phyloP scores from a whole-genome alignment of 1,140 invertebrate species.

The Micrasema minimum region DNA sequence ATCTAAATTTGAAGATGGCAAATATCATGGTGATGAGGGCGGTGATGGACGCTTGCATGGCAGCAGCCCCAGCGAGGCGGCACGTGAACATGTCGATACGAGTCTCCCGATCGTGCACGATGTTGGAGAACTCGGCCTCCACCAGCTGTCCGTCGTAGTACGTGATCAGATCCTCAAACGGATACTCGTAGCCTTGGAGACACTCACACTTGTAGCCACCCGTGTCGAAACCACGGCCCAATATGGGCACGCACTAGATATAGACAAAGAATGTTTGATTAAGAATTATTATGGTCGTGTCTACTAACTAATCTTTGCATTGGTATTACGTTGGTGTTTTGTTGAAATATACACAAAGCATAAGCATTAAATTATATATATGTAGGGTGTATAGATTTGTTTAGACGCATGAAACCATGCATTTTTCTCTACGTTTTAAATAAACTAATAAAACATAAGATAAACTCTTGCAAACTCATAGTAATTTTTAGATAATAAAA shows the following conservation, averaged over 20 bases:
- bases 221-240: conserved; percentile 88
- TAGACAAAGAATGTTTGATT: not conserved
- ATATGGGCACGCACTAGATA: conserved; percentile 91
- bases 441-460: no score
- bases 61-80: conserved; percentile 83
- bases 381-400: no score
- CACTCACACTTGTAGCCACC: conserved; percentile 99
- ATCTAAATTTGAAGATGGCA: conserved; percentile 43
- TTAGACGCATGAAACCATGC: no score
- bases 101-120: conserved; percentile 81
- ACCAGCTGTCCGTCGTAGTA: conserved; percentile 97
- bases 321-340: no score
- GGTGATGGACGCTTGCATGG: conserved; percentile 66
- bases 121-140: conserved; percentile 92
- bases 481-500: no score
- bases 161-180: conserved; percentile 92
- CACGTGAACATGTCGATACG: conserved; percentile 92
- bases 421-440: no score
- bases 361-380: no score
- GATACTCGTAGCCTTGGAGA: conserved; percentile 96
- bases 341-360: no score
- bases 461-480: no score
- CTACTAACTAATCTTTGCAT: no score
- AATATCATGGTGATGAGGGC: conserved; percentile 43
- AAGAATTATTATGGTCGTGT: no score